Base-by-base conservation (phyloP, 2,888 invertebrate genomes). In the Boloria selene region DNA sequence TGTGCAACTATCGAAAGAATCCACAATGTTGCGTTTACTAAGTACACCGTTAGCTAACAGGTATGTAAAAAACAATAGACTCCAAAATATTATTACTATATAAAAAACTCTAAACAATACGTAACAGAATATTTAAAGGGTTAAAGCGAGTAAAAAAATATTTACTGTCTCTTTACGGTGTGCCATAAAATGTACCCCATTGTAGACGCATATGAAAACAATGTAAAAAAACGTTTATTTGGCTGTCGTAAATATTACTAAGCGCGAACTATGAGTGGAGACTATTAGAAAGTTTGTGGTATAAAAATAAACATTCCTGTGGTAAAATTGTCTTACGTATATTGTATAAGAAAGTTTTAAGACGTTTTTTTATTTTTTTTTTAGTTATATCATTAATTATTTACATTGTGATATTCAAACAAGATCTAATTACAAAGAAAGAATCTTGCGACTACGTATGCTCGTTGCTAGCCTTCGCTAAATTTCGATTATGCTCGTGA, bases 401-500 rank as follows among this genome's bases (percentile, higher is more conserved):
- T 38, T 38, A 38, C 31, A 38, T n/a, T 10, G 31, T 38, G 10
- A 0, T 10, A 10, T 38, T 38, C 1, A 38, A 38, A 38, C 10
- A 38, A 38, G 10, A 38, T 45, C 44, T 16, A 26, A 14, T 10
- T 10, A 61, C 26, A 47, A 31, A 14, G 14, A 14, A 54, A 54
- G 5, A 49, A 42, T 54, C 38, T 54, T n/a, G 17, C 42, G 55
- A 18, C 64, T 47, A 22, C 22, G 22, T 22, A 56, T 38, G 22
- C 42, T 55, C 49, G 47, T 80, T 81, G 81, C 70, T 70, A 75
- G 74, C 76, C 79, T 79, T 83, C 86, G 85, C 74, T 65, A 72
- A 73, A 75, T 81, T 86, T 84, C 83, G 83, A 77, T 73, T 73
- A 70, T 74, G 72, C 74, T 79, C 80, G 79, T 70, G 65, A 71